Base-by-base conservation (phyloP, 1,140 invertebrate genomes). In the Drosophila paulistorum region DNA sequence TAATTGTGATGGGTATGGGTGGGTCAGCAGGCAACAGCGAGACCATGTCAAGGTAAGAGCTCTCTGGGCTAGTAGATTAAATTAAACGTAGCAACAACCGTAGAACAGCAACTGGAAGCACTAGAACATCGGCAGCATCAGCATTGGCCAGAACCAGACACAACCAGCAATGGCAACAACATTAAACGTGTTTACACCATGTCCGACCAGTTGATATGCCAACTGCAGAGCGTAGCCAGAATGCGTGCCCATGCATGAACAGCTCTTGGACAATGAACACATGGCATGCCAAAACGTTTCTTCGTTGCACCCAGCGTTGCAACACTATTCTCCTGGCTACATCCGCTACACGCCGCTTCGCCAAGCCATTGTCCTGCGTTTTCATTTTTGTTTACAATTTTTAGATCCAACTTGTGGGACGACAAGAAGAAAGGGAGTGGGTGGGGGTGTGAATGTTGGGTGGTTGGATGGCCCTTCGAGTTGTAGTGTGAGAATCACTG, bases 141-240 rank as follows among this genome's bases (percentile, higher is more conserved):
- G 62, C 54, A 48, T 26, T 66, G 62, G 39, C 81, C 71, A 54
- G 55, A 61, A 66, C 73, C 74, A 58, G 45, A 51, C 61, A 67
- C 42, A n/a, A 45, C 55, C 39, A 42, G 39, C 74, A 70, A 64
- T 41, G 68, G 63, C 79, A 87, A 84, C 84, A 89, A 84, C 84
- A 87, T 89, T 87, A 80, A 89, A 84, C 84, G 85, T 87, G 84
- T 87, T 87, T 87, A 89, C 84, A 87, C 84, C 84, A 87, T 87
- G 84, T 87, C 84, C 74, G 84, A 87, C 83, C 83, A 89, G 83
- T 89, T 89, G 84, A 87, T 87, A 87, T 87, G 79, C 84, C 83
- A 87, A 89, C 76, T 89, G 73, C 69, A 55, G 67, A 37, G 37
- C 51, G 60, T 45, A 65, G 13, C 58, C 61, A 48, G 45, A 69